A percentile compares a stretch with the other conserved stretches of the same genome.
phyloP scores from a whole-genome alignment of 2,113 vertebrate species.

The Leiothrix lutea region DNA sequence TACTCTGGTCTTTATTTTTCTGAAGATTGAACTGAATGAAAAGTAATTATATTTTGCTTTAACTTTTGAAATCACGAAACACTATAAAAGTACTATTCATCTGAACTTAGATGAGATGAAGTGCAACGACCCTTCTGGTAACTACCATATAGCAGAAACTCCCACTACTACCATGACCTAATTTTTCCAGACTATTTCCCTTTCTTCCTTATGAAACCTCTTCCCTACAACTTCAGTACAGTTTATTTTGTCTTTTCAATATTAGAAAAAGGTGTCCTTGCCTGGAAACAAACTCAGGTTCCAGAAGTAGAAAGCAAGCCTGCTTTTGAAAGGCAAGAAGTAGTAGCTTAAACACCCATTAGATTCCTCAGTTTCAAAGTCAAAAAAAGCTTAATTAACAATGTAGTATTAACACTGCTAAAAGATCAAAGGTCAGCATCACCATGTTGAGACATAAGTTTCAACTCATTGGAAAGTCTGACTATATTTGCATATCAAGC shows the following conservation, averaged over 20 bases:
- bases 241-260: not conserved
- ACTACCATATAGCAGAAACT: not conserved
- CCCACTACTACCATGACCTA: not conserved
- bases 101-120: not conserved
- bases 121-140: not conserved
- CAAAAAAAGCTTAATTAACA: not conserved
- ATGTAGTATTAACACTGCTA: not conserved
- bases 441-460: not conserved
- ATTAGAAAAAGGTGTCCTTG: not conserved
- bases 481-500: not conserved
- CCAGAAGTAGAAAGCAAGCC: not conserved
- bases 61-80: not conserved
- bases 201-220: not conserved
- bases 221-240: not conserved
- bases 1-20: not conserved
- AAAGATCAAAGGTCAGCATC: not conserved
- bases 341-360: not conserved
- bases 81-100: not conserved
- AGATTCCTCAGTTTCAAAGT: not conserved
- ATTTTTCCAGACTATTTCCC: not conserved
- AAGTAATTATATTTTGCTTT: not conserved
- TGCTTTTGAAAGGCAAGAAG: not conserved
- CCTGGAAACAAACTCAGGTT: not conserved
- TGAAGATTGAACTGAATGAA: not conserved
- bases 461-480: not conserved